A percentile compares a stretch with the other conserved stretches of the same genome.
Conservation (phyloP, 92 coral and sea anemone genomes). For the Parazoanthus darwini region DNA sequence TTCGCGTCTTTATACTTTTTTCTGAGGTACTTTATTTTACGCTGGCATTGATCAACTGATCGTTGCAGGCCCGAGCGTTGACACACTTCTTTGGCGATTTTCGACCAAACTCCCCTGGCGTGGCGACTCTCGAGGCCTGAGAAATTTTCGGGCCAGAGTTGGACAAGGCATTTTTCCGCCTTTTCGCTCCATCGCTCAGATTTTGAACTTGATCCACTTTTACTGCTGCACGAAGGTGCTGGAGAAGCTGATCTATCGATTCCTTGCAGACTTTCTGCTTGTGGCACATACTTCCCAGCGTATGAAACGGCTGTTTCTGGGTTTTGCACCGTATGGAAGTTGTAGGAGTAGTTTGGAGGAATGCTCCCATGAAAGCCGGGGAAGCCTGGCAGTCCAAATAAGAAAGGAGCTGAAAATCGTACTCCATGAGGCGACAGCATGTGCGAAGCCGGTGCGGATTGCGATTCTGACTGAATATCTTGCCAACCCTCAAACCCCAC, state of each 20-base stretch:
- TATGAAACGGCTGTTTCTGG: slow-evolving; percentile 12
- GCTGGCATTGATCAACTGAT: slow-evolving; percentile 32
- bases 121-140: slow-evolving; percentile 8
- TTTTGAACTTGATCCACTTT: slow-evolving; percentile 22
- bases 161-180: slow-evolving; percentile 34
- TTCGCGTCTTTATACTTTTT: slow-evolving; percentile 26
- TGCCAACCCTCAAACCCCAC: too few species aligned
- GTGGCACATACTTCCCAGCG: slow-evolving; percentile 27
- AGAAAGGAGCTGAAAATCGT: slow-evolving; percentile 22
- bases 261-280: slow-evolving; percentile 34
- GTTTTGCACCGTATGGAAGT: slow-evolving; percentile 29
- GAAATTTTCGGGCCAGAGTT: slow-evolving; percentile 16
- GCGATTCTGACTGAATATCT: neutral
- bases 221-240: slow-evolving; percentile 13
- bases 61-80: slow-evolving; percentile 30
- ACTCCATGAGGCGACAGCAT: slow-evolving; percentile 28
- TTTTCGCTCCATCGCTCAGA: slow-evolving; percentile 34
- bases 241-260: slow-evolving; percentile 26
- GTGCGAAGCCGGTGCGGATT: slow-evolving; percentile 10
- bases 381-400: slow-evolving; percentile 16
- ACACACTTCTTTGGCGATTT: slow-evolving; percentile 22
- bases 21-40: slow-evolving; percentile 32
- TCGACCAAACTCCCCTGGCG: slow-evolving; percentile 25
- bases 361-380: slow-evolving; percentile 8
- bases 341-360: neutral